Evolutionary conservation across 2,888 invertebrate species (phyloP).

Genomic region (Mongoloraphidia duomilia): DNA sequence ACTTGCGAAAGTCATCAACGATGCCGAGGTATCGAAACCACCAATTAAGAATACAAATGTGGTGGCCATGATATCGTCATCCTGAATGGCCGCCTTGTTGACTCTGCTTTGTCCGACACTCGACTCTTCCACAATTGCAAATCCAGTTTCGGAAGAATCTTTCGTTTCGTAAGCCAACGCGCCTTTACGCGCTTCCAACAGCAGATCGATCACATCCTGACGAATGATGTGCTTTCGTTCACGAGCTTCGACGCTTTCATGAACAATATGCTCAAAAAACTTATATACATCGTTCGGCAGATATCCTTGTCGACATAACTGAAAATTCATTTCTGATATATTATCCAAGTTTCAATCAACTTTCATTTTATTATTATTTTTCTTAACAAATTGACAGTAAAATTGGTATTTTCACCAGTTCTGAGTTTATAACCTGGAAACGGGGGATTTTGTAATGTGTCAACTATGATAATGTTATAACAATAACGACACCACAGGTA

Average conservation of each 20-base stretch:
- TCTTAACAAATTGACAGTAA: no score
- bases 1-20: conserved; percentile 33
- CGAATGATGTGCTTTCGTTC: conserved; percentile 18
- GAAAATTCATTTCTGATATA: no score
- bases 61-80: conserved; percentile 42
- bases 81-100: conserved; percentile 20
- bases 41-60: conserved; percentile 36
- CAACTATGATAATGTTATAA: no score
- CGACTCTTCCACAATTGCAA: no score
- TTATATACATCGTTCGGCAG: conserved; percentile 9
- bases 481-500: no score
- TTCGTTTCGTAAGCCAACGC: conserved; percentile 13
- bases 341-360: no score
- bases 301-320: conserved; percentile 11
- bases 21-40: conserved; percentile 35
- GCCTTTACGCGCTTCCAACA: conserved; percentile 38
- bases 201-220: conserved; percentile 35
- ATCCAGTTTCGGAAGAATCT: conserved; percentile 6
- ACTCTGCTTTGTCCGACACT: no score
- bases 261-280: conserved; percentile 16
- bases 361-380: no score
- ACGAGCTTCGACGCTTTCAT: conserved; percentile 15
- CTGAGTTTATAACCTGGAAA: no score
- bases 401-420: no score
- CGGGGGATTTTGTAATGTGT: no score